phyloP scores from a whole-genome alignment of 1,140 invertebrate genomes.

The Caenorhabditis latens region DNA sequence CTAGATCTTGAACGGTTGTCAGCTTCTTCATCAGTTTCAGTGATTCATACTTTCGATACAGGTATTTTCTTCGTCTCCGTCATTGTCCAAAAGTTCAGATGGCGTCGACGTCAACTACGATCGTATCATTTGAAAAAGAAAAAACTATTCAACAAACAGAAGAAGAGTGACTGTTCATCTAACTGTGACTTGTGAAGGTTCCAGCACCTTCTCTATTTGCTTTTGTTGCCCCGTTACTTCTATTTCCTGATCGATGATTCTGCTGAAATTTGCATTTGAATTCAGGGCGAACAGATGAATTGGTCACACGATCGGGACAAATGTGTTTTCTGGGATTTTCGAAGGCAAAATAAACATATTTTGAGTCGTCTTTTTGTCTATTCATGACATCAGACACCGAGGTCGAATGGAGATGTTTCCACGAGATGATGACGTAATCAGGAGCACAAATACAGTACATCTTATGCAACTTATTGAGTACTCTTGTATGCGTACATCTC shows the following conservation, averaged over 20 bases:
- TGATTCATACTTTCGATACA: slow-evolving; percentile 4
- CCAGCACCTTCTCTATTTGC: slow-evolving; percentile 13
- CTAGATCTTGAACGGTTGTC: not conserved
- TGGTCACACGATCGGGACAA: not conserved
- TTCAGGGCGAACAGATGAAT: slow-evolving; percentile 21
- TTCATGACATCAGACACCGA: not conserved
- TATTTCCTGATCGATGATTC: slow-evolving; percentile 11
- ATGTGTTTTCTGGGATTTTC: not conserved
- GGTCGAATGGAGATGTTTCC: not conserved
- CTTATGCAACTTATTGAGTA: too few relatives aligned
- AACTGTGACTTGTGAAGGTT: slow-evolving; percentile 46
- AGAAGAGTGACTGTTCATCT: not conserved
- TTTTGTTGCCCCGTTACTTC: not conserved
- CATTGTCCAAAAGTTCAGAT: not conserved
- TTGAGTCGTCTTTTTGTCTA: not conserved
- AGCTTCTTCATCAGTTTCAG: slow-evolving; percentile 10
- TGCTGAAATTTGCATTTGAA: slow-evolving; percentile 39
- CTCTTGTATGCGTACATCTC: too few relatives aligned
- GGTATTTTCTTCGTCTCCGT: not conserved
- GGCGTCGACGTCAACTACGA: not conserved
- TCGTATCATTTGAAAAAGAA: not conserved
- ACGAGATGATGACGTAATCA: too few relatives aligned
- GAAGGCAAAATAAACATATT: slow-evolving; percentile 8
- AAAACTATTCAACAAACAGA: not conserved
- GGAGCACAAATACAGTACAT: too few relatives aligned